Evolutionary conservation across 2,797 vertebrate genomes (phyloP).

Genomic region (Cuniculus paca): DNA sequence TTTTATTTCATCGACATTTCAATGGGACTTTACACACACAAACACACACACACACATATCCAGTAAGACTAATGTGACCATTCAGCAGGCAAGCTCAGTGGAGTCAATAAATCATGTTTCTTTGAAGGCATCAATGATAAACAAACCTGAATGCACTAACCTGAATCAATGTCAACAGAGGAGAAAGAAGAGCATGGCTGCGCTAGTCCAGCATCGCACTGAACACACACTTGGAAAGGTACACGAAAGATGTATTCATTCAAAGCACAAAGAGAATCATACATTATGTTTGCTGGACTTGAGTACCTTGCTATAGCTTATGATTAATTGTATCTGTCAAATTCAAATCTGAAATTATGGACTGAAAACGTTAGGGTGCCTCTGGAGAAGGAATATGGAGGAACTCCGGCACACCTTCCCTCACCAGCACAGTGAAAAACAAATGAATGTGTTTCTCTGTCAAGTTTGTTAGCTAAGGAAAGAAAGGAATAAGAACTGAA

Average conservation of each 20-base stretch:
- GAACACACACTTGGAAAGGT: slow-evolving; percentile 75
- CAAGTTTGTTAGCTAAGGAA: neutral
- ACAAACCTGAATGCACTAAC: slow-evolving; percentile 61
- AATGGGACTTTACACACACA: neutral
- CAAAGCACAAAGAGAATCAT: slow-evolving; percentile 70
- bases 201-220: slow-evolving; percentile 60
- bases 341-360: slow-evolving; percentile 29
- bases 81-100: slow-evolving; percentile 61
- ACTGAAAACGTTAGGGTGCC: neutral
- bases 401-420: neutral
- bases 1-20: slow-evolving; percentile 19
- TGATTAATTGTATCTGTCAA: slow-evolving; percentile 65
- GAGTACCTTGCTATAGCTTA: slow-evolving; percentile 2
- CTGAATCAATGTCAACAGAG: slow-evolving; percentile 74
- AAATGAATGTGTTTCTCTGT: neutral
- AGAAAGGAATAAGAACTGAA: neutral
- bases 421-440: neutral
- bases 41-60: neutral
- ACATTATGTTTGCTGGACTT: slow-evolving; percentile 71
- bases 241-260: slow-evolving; percentile 69
- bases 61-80: slow-evolving; percentile 66
- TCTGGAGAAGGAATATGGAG: neutral
- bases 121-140: slow-evolving; percentile 79
- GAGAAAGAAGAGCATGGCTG: slow-evolving; percentile 67
- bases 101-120: slow-evolving; percentile 76